A percentile compares a stretch with the other conserved stretches of the same genome.
Conservation (phyloP, 2,797 vertebrate genomes). For the Rhodeus uyekii region DNA sequence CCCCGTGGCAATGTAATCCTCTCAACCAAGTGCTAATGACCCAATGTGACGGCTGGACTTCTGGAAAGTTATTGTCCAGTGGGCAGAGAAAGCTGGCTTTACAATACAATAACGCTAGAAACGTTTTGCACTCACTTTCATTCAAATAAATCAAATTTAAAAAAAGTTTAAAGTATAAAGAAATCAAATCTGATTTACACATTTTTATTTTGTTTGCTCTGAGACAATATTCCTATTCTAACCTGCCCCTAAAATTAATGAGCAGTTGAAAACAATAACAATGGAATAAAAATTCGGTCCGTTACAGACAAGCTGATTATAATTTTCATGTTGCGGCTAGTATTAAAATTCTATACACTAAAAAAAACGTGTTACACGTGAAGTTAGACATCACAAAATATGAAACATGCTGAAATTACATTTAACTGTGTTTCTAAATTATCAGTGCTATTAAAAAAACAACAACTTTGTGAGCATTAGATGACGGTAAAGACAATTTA, state of each 20-base stretch:
- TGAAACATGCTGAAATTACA: background rate
- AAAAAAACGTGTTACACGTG: background rate
- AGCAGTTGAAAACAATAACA: background rate
- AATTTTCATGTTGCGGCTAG: background rate
- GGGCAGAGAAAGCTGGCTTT: conserved; percentile 1
- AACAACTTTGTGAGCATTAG: background rate
- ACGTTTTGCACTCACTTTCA: background rate
- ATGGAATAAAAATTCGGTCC: background rate
- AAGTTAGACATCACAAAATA: background rate
- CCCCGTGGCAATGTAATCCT: conserved; percentile 26
- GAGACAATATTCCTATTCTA: background rate
- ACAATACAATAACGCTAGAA: background rate
- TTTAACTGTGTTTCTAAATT: background rate
- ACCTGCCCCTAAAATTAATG: background rate
- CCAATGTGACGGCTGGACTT: conserved; percentile 34
- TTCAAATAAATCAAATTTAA: background rate
- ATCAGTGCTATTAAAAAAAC: background rate
- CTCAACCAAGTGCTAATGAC: conserved; percentile 45
- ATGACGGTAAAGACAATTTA: background rate
- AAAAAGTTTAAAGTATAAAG: too few relatives aligned
- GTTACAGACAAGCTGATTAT: conserved; percentile 2
- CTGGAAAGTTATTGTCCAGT: conserved; percentile 26
- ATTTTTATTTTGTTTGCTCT: background rate
- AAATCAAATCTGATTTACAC: background rate
- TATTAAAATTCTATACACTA: background rate